Conservation (phyloP, 2,113 vertebrate genomes). For the Haplotaxodon microlepis region DNA sequence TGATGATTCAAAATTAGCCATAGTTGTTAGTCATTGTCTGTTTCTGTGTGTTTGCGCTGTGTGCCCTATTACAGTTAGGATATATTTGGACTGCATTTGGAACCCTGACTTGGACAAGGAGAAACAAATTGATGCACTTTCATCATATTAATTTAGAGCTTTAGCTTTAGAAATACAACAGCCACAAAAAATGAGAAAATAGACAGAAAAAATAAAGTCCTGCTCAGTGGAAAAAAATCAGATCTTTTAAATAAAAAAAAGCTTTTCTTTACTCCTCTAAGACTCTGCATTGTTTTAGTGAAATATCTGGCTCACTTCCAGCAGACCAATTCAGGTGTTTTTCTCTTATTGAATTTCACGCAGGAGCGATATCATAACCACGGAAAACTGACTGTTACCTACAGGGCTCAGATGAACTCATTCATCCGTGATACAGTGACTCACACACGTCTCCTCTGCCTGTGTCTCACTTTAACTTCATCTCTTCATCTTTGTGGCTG, state of each 20-base stretch:
- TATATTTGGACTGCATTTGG: not conserved
- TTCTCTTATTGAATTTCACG: constrained; percentile 80
- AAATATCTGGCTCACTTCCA: constrained; percentile 73
- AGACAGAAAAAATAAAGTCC: not conserved
- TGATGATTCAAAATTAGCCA: fast-evolving
- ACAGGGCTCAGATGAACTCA: constrained; percentile 73
- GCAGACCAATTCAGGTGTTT: constrained; percentile 68
- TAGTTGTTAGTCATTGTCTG: not conserved
- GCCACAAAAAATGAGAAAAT: not conserved
- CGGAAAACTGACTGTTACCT: constrained; percentile 76
- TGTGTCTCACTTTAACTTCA: not conserved
- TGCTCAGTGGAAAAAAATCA: fast-evolving
- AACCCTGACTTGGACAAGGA: not conserved
- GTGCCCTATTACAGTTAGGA: not conserved
- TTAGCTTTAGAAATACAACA: not conserved
- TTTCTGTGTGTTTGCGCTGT: fast-evolving
- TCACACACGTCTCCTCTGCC: not conserved
- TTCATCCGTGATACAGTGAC: constrained; percentile 62
- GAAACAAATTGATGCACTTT: not conserved
- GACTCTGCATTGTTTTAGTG: constrained; percentile 53
- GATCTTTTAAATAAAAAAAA: not conserved
- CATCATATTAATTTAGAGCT: not conserved
- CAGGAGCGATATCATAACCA: constrained; percentile 80
- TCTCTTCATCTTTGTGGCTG: not conserved
- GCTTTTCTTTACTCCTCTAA: not conserved